These are phyloP conservation scores for Pimephales promelas DNA, from an alignment of 2,113 vertebrate species.

Conservation along the genomic window DNA sequence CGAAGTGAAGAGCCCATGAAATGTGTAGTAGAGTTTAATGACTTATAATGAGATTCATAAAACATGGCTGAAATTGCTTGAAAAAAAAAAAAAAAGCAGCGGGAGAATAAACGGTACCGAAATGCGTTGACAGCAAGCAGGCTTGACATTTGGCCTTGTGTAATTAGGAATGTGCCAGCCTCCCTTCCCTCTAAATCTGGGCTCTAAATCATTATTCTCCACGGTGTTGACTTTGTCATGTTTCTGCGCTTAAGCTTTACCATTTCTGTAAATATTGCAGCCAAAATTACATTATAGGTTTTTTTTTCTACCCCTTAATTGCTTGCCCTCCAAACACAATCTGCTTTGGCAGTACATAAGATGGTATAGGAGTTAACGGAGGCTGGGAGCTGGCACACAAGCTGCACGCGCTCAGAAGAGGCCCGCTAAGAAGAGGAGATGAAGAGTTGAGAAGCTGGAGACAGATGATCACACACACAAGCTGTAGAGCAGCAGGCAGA, in stretches of 20 bases:
- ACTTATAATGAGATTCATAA: constrained; percentile 82
- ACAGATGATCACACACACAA: constrained; percentile 79
- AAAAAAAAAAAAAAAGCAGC: constrained; percentile 52
- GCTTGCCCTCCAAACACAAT: constrained; percentile 86
- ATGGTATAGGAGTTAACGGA: constrained; percentile 81
- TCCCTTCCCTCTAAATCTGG: constrained; percentile 77
- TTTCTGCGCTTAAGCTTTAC: constrained; percentile 74
- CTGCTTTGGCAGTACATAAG: constrained; percentile 85
- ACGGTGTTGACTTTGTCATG: constrained; percentile 77
- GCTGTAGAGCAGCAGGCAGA: constrained; percentile 79
- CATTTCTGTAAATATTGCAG: constrained; percentile 77
- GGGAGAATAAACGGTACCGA: constrained; percentile 55
- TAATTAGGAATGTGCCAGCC: constrained; percentile 83
- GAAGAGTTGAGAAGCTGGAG: constrained; percentile 62
- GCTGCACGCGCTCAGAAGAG: constrained; percentile 70
- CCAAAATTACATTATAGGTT: constrained; percentile 81
- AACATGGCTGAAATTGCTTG: constrained; percentile 76
- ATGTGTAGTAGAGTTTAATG: constrained; percentile 78
- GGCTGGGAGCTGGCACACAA: constrained; percentile 80
- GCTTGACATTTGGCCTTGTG: constrained; percentile 82
- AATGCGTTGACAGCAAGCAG: constrained; percentile 80
- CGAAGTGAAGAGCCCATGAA: constrained; percentile 60
- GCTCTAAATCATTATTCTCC: constrained; percentile 81
- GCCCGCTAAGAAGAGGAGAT: constrained; percentile 62
- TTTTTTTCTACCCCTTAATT: constrained; percentile 82